phyloP scores from a whole-genome alignment of 2,113 vertebrate genomes.

The Rafetus swinhoei region DNA sequence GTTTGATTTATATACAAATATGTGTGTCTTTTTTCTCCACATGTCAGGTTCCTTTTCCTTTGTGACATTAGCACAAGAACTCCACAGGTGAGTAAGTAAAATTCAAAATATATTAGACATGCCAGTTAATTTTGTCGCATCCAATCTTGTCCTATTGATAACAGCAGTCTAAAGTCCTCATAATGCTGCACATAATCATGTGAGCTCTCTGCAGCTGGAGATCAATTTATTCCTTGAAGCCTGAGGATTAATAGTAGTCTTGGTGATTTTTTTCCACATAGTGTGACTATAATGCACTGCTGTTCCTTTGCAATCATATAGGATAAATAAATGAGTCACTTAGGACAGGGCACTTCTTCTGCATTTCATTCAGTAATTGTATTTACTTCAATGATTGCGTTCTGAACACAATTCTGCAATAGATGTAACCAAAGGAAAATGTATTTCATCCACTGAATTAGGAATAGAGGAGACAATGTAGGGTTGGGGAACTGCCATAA shows the following conservation, averaged over 20 bases:
- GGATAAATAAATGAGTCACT: constrained; percentile 9
- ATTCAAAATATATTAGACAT: background rate
- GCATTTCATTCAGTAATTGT: background rate
- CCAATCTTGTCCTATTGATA: background rate
- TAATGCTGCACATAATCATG: background rate
- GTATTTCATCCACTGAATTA: background rate
- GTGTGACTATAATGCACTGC: background rate
- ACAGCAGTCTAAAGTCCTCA: background rate
- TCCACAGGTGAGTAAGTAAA: background rate
- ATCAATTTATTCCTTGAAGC: background rate
- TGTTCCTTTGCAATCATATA: background rate
- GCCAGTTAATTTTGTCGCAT: background rate
- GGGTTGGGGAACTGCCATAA: background rate
- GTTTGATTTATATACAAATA: background rate
- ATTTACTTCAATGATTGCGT: background rate
- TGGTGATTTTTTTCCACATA: background rate
- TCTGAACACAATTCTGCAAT: background rate
- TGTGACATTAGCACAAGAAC: background rate
- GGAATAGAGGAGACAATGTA: background rate
- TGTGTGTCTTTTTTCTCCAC: background rate
- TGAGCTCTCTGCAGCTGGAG: background rate
- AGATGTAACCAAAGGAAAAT: background rate
- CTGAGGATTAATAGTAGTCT: background rate
- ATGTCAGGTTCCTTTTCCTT: background rate
- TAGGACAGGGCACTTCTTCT: background rate